Percentiles rank a stretch among this genome's conserved stretches.
These are phyloP conservation scores for Heterodera filipjevi DNA, from an alignment of 2,888 invertebrate species.

Conservation along the genomic window DNA sequence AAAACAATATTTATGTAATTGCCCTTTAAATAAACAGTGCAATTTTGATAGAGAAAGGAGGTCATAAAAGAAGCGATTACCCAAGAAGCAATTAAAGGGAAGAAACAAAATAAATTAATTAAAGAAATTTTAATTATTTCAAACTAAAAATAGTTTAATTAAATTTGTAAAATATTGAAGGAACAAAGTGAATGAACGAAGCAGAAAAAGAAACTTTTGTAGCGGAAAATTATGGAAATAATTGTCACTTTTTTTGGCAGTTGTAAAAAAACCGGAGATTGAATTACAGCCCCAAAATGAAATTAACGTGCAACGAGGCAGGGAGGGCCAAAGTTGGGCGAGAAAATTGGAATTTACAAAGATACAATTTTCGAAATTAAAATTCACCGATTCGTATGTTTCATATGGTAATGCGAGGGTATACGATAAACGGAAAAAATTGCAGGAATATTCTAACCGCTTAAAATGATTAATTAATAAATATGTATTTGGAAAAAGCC, in stretches of 20 bases:
- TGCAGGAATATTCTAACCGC: no score
- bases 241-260: background rate
- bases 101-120: no score
- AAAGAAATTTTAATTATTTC: background rate
- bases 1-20: background rate
- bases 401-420: no score
- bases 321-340: background rate
- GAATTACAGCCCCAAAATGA: background rate
- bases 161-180: background rate
- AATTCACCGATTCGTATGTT: no score
- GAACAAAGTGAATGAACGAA: background rate
- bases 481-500: no score
- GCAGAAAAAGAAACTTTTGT: background rate
- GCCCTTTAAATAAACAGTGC: background rate
- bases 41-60: background rate
- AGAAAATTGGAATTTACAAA: background rate
- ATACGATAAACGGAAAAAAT: no score
- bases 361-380: background rate
- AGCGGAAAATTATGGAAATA: background rate
- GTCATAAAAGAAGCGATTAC: background rate
- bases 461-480: no score
- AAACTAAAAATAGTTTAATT: background rate
- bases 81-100: no score
- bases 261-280: background rate
- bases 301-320: background rate